Evolutionary conservation across 37 sponge, comb jelly and placozoan species (phyloP).

Genomic region (Cliona cf. orientalis): DNA sequence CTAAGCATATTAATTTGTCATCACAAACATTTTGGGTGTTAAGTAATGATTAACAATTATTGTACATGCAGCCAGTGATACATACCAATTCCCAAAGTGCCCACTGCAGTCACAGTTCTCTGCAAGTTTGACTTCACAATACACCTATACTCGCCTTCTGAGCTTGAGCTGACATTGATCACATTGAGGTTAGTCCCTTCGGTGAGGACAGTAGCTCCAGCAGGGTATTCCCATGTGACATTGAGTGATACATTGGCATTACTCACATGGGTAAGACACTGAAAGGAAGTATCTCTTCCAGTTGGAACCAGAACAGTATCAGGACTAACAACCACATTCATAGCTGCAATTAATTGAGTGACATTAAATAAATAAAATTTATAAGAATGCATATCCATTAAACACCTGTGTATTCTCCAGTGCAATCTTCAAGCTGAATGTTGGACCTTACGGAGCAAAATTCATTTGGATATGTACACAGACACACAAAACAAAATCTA

Average conservation of each 20-base stretch:
- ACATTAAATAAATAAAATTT: neutral
- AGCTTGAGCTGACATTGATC: neutral
- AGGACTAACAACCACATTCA: conserved; percentile 25
- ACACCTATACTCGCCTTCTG: conserved; percentile 31
- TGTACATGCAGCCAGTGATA: too few species aligned
- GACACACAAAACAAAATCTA: conserved; percentile 54
- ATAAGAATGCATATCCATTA: neutral
- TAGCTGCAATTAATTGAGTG: neutral
- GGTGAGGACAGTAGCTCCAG: neutral
- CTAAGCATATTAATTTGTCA: too few species aligned
- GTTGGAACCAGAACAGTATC: neutral
- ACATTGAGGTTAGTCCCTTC: conserved; percentile 8
- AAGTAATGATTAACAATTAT: too few species aligned
- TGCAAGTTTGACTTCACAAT: too few species aligned
- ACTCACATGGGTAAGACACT: conserved; percentile 25
- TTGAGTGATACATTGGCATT: neutral
- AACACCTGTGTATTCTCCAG: conserved; percentile 37
- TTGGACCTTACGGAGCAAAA: conserved; percentile 5
- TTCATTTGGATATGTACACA: conserved; percentile 21
- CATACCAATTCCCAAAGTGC: too few species aligned
- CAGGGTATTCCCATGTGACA: conserved; percentile 24
- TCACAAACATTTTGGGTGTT: too few species aligned
- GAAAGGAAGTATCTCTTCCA: conserved; percentile 13
- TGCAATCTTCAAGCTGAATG: conserved; percentile 9
- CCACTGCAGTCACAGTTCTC: too few species aligned